Conservation (phyloP, 2,797 vertebrate genomes). For the Gadopsis bispinosus region DNA sequence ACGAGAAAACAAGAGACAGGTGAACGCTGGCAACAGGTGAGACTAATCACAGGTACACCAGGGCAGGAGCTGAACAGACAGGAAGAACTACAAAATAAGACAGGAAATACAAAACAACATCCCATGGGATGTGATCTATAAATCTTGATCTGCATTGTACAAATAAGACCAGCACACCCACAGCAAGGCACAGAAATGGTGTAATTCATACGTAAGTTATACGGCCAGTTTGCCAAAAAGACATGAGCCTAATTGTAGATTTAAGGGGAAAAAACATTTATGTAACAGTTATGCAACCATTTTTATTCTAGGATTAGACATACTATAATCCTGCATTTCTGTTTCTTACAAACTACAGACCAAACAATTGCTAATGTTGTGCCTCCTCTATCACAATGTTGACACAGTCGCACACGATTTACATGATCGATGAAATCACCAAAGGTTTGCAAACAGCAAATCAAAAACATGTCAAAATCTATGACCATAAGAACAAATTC, state of each 20-base stretch:
- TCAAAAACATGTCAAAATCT: constrained; percentile 52
- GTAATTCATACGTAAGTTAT: background rate
- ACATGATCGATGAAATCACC: constrained; percentile 32
- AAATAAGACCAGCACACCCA: constrained; percentile 67
- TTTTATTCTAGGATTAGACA: background rate
- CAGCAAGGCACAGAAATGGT: constrained; percentile 62
- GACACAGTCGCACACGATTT: constrained; percentile 39
- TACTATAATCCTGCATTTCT: background rate
- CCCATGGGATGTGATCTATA: too few species aligned
- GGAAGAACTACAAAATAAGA: too few species aligned
- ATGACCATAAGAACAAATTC: constrained; percentile 33
- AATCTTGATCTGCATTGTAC: constrained; percentile 56
- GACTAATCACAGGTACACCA: too few species aligned
- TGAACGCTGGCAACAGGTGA: too few species aligned
- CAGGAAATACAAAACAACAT: too few species aligned
- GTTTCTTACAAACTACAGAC: constrained; percentile 40
- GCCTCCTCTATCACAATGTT: constrained; percentile 10
- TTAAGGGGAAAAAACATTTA: background rate
- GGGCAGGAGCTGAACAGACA: too few species aligned
- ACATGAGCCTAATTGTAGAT: constrained; percentile 3
- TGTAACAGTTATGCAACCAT: background rate
- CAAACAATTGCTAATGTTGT: constrained; percentile 14
- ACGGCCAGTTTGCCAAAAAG: constrained; percentile 1
- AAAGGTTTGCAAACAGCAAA: constrained; percentile 34
- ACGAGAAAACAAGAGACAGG: too few species aligned